Base-by-base conservation (phyloP, 2,113 vertebrate species). In the Peromyscus maniculatus region DNA sequence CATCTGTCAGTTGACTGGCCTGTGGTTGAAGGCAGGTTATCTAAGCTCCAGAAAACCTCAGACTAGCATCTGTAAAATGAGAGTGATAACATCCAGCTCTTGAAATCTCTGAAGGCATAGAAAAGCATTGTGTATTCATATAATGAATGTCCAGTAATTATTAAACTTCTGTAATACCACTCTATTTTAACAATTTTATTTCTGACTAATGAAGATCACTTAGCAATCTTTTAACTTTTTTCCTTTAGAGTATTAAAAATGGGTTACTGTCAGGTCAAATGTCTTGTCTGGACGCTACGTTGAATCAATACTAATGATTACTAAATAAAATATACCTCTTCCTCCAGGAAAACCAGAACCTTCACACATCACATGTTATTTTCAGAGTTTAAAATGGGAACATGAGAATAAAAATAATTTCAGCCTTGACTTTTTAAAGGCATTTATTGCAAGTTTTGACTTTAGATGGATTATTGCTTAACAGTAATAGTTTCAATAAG, bases 11-110 rank as follows among this genome's bases (percentile, higher is more conserved):
- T 64, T 95, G 89, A n/a, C 52, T 79, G 55, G 2, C 62, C 75
- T 52, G 43, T 71, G 24, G 9, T 22, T 22, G 43, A 66, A 91
- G 28, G 24, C 46, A 91, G 31, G 36, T 89, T 87, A 62, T 49
- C 93, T 91, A 92, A 77, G 33, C 39, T 26, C 49, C 8, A n/a
- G 46, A 94, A 83, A 93, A 28, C 21, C 94, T 95, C 91, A 93
- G 72, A 77, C 71, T 57, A 94, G 46, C 22, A 80, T 97, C 95
- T 97, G 91, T 96, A 90, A 95, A 96, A 97, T 94, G 94, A 93
- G 87, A 15, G 52, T 83, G 57, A 83, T 66, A 46, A 11, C 36
- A 89, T 13, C 22, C 28, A 36, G 12, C 12, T 90, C 49, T 87
- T 91, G 71, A 71, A 75, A 21, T 33, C 64, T 74, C 43, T 39